Conservation (phyloP, 2,797 vertebrate species). For the Crax fasciolata region DNA sequence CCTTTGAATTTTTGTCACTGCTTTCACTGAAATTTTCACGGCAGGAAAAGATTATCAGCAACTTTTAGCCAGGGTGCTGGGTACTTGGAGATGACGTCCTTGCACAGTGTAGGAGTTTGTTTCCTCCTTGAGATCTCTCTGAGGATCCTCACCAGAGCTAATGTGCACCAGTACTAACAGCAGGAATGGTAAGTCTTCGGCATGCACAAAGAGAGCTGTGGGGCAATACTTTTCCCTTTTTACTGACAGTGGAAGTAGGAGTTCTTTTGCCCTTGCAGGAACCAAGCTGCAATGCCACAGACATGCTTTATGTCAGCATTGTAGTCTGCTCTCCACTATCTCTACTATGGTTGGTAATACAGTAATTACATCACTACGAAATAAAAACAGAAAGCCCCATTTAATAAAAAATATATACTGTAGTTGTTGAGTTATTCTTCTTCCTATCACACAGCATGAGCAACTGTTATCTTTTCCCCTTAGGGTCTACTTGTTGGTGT, state of each 20-base stretch:
- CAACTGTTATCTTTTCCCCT: background rate
- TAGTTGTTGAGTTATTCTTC: background rate
- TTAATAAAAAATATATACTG: background rate
- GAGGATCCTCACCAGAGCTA: background rate
- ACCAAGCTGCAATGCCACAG: background rate
- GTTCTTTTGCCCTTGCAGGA: background rate
- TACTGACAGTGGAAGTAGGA: background rate
- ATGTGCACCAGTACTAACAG: background rate
- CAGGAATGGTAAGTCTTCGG: background rate
- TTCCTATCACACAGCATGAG: background rate
- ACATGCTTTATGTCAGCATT: rapidly evolving
- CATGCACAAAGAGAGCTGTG: rapidly evolving
- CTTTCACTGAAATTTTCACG: background rate
- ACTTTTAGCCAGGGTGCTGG: background rate
- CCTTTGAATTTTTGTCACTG: background rate
- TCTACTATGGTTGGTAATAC: rapidly evolving
- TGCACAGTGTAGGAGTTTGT: background rate
- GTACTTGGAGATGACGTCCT: background rate
- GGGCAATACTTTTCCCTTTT: background rate
- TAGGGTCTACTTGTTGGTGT: background rate
- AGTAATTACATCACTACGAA: background rate
- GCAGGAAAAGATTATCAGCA: background rate
- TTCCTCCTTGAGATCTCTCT: background rate
- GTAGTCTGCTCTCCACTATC: background rate
- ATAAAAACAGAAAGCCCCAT: background rate